These are phyloP conservation scores for Malurus leucopterus DNA, from an alignment of 2,797 vertebrate genomes.

Conservation along the genomic window DNA sequence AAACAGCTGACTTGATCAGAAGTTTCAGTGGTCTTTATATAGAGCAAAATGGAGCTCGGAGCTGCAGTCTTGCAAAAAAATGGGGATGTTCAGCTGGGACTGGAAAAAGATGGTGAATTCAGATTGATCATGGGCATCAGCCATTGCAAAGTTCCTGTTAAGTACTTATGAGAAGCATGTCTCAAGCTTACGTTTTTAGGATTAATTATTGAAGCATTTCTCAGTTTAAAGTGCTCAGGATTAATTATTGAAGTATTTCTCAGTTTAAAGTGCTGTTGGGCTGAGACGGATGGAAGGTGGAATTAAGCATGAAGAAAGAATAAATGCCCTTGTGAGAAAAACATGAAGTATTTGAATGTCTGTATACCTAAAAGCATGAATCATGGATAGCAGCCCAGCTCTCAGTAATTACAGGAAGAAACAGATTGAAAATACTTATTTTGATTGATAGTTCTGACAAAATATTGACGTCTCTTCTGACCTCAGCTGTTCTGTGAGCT, in stretches of 20 bases:
- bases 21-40: background rate
- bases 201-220: background rate
- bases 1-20: background rate
- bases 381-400: background rate
- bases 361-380: background rate
- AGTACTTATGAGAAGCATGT: background rate
- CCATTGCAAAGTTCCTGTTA: background rate
- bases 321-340: background rate
- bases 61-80: background rate
- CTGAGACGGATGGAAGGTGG: too few species aligned
- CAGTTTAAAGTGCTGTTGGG: background rate
- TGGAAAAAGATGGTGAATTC: background rate
- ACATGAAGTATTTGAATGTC: background rate
- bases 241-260: background rate
- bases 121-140: background rate
- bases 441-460: background rate
- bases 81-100: background rate
- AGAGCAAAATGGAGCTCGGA: background rate
- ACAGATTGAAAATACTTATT: background rate
- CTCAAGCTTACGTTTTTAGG: background rate
- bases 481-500: background rate
- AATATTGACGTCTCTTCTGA: background rate
- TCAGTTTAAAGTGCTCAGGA: background rate
- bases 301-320: background rate
- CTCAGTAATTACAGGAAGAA: background rate